Base-by-base conservation (phyloP, 2,888 invertebrate genomes). In the Drosophila neutralis region DNA sequence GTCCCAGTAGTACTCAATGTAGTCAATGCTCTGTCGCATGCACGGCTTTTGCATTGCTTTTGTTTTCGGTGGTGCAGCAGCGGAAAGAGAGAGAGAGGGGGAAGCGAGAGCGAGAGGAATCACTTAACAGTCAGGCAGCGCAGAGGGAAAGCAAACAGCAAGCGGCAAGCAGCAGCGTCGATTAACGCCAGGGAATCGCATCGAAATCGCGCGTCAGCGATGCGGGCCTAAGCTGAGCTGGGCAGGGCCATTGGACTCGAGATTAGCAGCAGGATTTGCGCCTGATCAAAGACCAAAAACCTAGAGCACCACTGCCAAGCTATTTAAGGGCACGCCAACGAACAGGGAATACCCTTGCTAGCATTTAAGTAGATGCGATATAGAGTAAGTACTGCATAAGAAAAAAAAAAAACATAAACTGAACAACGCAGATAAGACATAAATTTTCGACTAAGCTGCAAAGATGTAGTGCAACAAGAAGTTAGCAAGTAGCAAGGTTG, bases 241-340 rank as follows among this genome's bases (percentile, higher is more conserved):
- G 76, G 63, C 79, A 68, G 71, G 78, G 83, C 81, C 81, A 80
- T 73, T 83, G 75, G 81, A 86, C 83, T 83, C 67, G 80, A 87
- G 87, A 87, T 87, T 89, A 87, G 82, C 83, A 69, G 56, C 69
- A 85, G 88, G 90, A 87, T 87, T 85, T 87, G 81, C 76, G 78
- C 77, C 73, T 73, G 80, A 89, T 77, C 73, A 76, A 87, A 81
- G 72, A 69, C 67, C n/a, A 62, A 82, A 80, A 71, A 76, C 76
- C 84, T 81, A 73, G 65, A 62, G 80, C 73, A 70, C 71, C 49
- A 64, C 54, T 27, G 38, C 69, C 65, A 36, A 31, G 42, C 48
- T 18, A 36, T 21, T 24, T 66, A n/a, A 10, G 29, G 24, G 13
- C 4, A 0, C 4, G 3, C 24, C 3, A 13, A 27, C 69, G 68